phyloP scores from a whole-genome alignment of 2,113 vertebrate species.

The Astatoreochromis straeleni region DNA sequence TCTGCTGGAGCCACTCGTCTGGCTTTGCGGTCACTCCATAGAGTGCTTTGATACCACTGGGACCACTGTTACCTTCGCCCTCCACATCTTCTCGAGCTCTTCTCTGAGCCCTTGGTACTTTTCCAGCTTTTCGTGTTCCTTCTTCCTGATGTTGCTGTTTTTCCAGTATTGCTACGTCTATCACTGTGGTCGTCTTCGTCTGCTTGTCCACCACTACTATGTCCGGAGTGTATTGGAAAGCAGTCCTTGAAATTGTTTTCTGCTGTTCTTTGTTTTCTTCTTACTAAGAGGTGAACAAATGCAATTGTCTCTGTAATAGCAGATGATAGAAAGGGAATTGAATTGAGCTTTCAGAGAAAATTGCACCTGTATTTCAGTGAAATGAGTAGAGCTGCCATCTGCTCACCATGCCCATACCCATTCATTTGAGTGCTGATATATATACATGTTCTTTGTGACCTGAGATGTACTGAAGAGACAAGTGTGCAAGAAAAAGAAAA shows the following conservation, averaged over 20 bases:
- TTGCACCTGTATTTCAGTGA: not conserved
- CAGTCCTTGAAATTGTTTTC: not conserved
- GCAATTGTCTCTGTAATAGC: not conserved
- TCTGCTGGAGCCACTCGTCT: not conserved
- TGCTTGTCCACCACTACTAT: not conserved
- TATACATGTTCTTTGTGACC: not conserved
- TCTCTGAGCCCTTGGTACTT: not conserved
- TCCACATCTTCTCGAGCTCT: not conserved
- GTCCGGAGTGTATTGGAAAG: not conserved
- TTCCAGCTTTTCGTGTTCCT: not conserved
- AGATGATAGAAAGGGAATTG: not conserved
- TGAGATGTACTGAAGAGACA: not conserved
- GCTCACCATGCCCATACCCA: not conserved
- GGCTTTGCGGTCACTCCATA: not conserved
- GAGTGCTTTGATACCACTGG: not conserved
- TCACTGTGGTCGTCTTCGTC: accelerated
- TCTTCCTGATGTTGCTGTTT: not conserved
- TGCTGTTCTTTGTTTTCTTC: not conserved
- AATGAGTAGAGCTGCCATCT: not conserved
- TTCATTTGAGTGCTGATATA: not conserved
- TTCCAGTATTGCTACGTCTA: not conserved
- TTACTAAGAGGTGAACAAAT: not conserved
- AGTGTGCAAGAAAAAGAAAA: not conserved
- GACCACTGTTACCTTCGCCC: not conserved
- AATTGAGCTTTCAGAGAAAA: not conserved